Evolutionary conservation across 2,888 invertebrate species (phyloP).

Genomic region (Spilosoma lubricipeda): DNA sequence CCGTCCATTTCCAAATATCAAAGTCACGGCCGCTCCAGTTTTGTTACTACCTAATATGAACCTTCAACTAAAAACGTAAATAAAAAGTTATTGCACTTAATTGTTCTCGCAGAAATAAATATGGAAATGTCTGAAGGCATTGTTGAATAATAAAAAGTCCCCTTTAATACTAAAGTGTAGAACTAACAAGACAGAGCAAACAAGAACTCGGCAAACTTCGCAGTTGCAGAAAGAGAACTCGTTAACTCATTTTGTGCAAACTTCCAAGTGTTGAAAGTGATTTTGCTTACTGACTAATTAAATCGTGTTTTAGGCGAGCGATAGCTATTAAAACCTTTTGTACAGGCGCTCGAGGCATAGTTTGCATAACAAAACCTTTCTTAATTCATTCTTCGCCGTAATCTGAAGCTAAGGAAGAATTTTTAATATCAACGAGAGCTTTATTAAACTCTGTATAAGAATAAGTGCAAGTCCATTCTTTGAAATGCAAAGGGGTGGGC

Average conservation of each 20-base stretch:
- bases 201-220: conserved; percentile 38
- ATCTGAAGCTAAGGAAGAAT: conserved; percentile 69
- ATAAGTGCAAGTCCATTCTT: conserved; percentile 70
- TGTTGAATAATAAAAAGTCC: conserved; percentile 20
- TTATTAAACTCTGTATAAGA: conserved; percentile 75
- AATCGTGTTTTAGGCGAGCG: conserved; percentile 49
- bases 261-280: conserved; percentile 46
- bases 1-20: background rate
- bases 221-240: conserved; percentile 42
- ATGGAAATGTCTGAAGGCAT: conserved; percentile 10
- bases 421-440: conserved; percentile 79
- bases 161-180: conserved; percentile 24
- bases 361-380: conserved; percentile 65
- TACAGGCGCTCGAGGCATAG: conserved; percentile 47
- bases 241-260: conserved; percentile 51
- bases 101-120: conserved; percentile 5
- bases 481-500: conserved; percentile 52
- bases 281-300: conserved; percentile 49
- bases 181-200: conserved; percentile 50
- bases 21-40: background rate
- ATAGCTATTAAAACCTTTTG: conserved; percentile 46
- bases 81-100: background rate
- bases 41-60: background rate
- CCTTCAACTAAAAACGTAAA: background rate
- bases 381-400: conserved; percentile 60